A percentile compares a stretch with the other conserved stretches of the same genome.
phyloP scores from a whole-genome alignment of 2,113 vertebrate genomes.

The Lasiurus borealis region DNA sequence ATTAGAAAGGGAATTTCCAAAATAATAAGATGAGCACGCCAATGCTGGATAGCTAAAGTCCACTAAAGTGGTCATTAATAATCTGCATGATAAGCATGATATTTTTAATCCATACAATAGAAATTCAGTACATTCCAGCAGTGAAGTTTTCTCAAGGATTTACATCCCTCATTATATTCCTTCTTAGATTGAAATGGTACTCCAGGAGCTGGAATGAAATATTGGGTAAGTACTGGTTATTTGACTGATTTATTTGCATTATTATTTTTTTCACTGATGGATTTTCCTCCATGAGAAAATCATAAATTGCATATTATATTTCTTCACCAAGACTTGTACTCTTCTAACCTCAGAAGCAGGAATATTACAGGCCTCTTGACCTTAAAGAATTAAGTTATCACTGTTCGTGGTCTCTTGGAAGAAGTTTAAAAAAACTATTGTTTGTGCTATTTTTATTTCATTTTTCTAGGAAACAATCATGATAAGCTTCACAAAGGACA shows the following conservation, averaged over 20 bases:
- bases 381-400: constrained; percentile 37
- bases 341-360: not conserved
- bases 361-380: not conserved
- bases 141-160: not conserved
- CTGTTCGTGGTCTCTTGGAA: not conserved
- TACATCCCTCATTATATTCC: not conserved
- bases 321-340: not conserved
- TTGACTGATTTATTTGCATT: constrained; percentile 20
- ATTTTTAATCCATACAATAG: constrained; percentile 47
- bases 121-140: not conserved
- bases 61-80: constrained; percentile 2
- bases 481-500: not conserved
- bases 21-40: not conserved
- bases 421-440: constrained; percentile 41
- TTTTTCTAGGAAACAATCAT: constrained; percentile 9
- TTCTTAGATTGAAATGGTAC: not conserved
- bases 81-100: not conserved
- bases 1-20: constrained; percentile 21
- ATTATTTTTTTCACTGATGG: constrained; percentile 33
- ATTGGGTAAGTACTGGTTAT: not conserved
- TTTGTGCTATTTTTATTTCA: constrained; percentile 24
- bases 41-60: not conserved
- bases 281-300: constrained; percentile 38
- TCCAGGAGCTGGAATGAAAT: constrained; percentile 3
- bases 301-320: constrained; percentile 30